These are phyloP conservation scores for Anoplophora glabripennis DNA, from an alignment of 1,140 invertebrate species.

Conservation along the genomic window DNA sequence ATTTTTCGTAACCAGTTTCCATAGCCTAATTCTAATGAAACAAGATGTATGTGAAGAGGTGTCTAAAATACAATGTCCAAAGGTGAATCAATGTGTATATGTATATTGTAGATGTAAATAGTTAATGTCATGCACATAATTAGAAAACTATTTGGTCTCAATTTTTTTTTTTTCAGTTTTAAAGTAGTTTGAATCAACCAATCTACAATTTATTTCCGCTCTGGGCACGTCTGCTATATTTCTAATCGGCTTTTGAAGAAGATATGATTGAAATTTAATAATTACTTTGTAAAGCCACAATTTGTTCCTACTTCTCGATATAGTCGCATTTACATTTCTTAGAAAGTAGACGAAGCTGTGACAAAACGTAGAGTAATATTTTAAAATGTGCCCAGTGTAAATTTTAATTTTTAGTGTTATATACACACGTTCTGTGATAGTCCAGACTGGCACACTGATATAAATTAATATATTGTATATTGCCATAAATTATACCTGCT, in stretches of 20 bases:
- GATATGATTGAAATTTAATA: too few species aligned
- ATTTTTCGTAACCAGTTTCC: too few species aligned
- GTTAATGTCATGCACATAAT: conserved; percentile 2
- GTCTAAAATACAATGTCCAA: conserved; percentile 10
- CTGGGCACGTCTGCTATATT: too few species aligned
- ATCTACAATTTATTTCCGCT: too few species aligned
- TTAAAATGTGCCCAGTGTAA: too few species aligned
- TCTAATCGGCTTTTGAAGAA: too few species aligned
- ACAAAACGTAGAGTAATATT: too few species aligned
- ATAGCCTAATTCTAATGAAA: too few species aligned
- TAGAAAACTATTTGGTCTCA: neutral
- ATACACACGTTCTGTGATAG: conserved; percentile 40
- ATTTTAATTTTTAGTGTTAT: conserved; percentile 21
- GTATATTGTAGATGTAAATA: conserved; percentile 1
- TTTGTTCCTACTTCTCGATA: too few species aligned
- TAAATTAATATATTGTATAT: conserved; percentile 18
- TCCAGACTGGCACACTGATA: conserved; percentile 38
- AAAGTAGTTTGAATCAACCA: too few species aligned
- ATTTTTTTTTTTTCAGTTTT: conserved; percentile 18
- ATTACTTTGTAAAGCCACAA: too few species aligned
- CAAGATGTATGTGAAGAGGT: neutral
- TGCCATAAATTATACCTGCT: conserved; percentile 7
- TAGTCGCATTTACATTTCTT: neutral
- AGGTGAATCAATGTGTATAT: conserved; percentile 6
- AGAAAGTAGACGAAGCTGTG: too few species aligned